Base-by-base conservation (phyloP, 2,797 vertebrate genomes). In the Dicrostonyx torquatus region DNA sequence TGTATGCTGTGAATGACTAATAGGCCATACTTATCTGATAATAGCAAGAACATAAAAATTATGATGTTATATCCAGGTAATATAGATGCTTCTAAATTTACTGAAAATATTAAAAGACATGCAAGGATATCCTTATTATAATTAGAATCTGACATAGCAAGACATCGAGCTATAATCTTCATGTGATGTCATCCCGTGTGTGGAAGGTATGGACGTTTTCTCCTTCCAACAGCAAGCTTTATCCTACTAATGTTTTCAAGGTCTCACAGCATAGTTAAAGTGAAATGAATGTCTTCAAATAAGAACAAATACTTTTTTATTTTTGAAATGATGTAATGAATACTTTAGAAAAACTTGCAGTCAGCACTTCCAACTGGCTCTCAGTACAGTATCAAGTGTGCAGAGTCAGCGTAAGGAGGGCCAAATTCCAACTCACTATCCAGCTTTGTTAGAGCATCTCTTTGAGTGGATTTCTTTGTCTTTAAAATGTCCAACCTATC, bases 401-500 rank as follows among this genome's bases (percentile, higher is more conserved):
- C 43, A 66, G 37, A 11, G 11, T 78, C 70, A 93, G 22, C 43
- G 64, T 55, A 73, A 53, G 62, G 91, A 64, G 70, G 55, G 70
- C 58, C 90, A 80, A 66, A 91, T 92, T 78, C 18, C 75, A 64
- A 76, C 22, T 90, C 88, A 96, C 85, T 88, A 96, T 64, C 60
- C 43, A 95, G 83, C 95, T 97, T 89, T 96, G 89, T 88, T 93
- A 79, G 62, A 95, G 93, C 89, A 94, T 95, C 95, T 96, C 94
- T 94, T 92, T 92, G 89, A 97, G 89, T 48, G 6, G 2, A 64
- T 93, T 73, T 95, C 64, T 95, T 92, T 95, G 94, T 92, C 90
- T 95, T 95, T 90, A 92, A 93, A 85, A 20, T 88, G 78, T 90
- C 82, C 68, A 85, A 43, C 7, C 79, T 86, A 62, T 90, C 92